A percentile compares a stretch with the other conserved stretches of the same genome.
phyloP scores from a whole-genome alignment of 2,888 invertebrate species.

The Zonitis immaculata region DNA sequence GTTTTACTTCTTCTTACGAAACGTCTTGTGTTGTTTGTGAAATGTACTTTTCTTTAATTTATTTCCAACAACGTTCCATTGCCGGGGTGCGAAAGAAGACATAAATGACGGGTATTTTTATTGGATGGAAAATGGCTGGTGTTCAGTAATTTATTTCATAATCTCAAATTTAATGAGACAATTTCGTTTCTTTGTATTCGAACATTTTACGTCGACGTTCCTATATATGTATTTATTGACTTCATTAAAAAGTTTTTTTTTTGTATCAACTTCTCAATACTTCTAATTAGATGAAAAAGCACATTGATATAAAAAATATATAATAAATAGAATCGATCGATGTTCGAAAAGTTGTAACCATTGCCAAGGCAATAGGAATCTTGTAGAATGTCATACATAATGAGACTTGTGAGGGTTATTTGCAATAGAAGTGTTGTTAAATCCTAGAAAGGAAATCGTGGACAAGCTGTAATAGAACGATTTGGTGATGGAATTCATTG shows the following conservation, averaged over 20 bases:
- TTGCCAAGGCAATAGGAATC: background rate
- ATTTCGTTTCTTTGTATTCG: conserved; percentile 24
- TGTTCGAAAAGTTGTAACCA: too few species aligned
- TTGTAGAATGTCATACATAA: conserved; percentile 4
- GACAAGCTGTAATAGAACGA: conserved; percentile 5
- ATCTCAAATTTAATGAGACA: conserved; percentile 29
- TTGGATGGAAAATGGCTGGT: conserved; percentile 15
- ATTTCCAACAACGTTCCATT: conserved; percentile 9
- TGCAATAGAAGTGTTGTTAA: conserved; percentile 6
- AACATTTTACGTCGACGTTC: conserved; percentile 13
- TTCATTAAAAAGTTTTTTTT: conserved; percentile 21
- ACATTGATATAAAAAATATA: background rate
- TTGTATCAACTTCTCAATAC: conserved; percentile 11
- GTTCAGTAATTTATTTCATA: conserved; percentile 26
- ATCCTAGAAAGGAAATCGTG: conserved; percentile 6
- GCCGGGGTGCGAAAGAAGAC: conserved; percentile 5
- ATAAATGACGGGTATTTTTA: conserved; percentile 18
- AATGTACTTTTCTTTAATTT: conserved; percentile 12
- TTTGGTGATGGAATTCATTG: conserved; percentile 11
- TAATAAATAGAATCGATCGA: too few species aligned
- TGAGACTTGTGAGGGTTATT: conserved; percentile 7
- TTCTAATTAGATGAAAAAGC: background rate
- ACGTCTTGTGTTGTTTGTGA: too few species aligned
- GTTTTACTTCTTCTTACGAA: too few species aligned
- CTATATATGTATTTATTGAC: conserved; percentile 18